Percentiles rank a stretch among this genome's conserved stretches.
These are phyloP conservation scores for Chaetodon trifascialis DNA, from an alignment of 2,113 vertebrate genomes.

Conservation along the genomic window DNA sequence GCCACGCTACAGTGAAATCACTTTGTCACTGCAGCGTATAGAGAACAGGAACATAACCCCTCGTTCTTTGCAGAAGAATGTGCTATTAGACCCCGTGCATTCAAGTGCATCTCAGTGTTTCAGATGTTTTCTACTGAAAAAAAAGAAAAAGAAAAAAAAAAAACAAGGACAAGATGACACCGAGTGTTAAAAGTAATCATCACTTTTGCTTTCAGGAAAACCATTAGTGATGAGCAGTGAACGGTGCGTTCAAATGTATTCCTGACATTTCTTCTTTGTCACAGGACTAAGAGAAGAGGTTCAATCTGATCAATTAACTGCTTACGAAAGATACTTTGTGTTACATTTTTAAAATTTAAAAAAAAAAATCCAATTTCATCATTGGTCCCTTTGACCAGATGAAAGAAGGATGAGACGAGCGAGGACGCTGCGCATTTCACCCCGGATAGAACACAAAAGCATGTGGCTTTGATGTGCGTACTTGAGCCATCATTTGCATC, in stretches of 20 bases:
- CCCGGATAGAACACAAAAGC: slow-evolving; percentile 40
- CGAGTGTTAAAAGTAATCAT: background rate
- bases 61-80: background rate
- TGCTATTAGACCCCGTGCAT: no score
- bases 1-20: background rate
- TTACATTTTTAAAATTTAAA: no score
- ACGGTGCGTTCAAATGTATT: background rate
- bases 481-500: slow-evolving; percentile 59
- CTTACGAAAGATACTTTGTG: slow-evolving; percentile 41
- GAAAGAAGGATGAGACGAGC: slow-evolving; percentile 42
- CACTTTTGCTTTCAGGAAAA: background rate
- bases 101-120: no score
- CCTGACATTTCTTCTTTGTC: slow-evolving; percentile 3
- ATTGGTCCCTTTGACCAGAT: slow-evolving; percentile 32
- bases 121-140: background rate
- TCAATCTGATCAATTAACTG: slow-evolving; percentile 27
- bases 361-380: slow-evolving; percentile 25
- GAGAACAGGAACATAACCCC: background rate
- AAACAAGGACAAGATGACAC: background rate
- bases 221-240: background rate
- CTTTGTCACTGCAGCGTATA: background rate
- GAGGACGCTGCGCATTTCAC: slow-evolving; percentile 4
- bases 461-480: slow-evolving; percentile 46
- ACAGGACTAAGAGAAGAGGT: background rate
- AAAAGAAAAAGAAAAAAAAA: background rate